These are phyloP conservation scores for Papilio protenor DNA, from an alignment of 2,888 invertebrate species.

Conservation along the genomic window DNA sequence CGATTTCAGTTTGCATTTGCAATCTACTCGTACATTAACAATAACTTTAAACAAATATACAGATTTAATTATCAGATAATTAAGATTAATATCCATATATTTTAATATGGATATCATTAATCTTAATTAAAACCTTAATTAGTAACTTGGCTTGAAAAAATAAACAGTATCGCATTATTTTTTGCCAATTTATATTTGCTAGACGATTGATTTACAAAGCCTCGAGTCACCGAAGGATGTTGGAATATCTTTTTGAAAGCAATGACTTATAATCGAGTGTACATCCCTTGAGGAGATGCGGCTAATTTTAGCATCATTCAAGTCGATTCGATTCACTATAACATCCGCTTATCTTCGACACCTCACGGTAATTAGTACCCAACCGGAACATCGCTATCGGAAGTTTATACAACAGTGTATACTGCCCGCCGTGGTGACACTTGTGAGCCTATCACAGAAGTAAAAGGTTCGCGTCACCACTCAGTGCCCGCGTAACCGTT, in stretches of 20 bases:
- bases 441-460: conserved; percentile 61
- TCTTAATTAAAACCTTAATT: conserved; percentile 16
- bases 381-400: conserved; percentile 76
- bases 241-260: background rate
- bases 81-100: conserved; percentile 6
- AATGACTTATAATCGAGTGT: conserved; percentile 43
- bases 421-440: conserved; percentile 63
- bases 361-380: conserved; percentile 53
- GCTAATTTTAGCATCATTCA: conserved; percentile 41
- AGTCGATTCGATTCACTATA: conserved; percentile 51
- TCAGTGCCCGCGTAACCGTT: conserved; percentile 76
- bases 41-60: background rate
- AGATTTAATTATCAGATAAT: conserved; percentile 3
- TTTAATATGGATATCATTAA: conserved; percentile 4
- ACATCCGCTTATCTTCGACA: conserved; percentile 52
- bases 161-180: background rate
- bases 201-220: background rate
- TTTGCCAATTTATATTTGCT: background rate
- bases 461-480: conserved; percentile 69
- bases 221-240: background rate
- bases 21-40: background rate
- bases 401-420: conserved; percentile 61
- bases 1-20: background rate
- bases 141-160: background rate
- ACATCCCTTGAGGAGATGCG: conserved; percentile 44